Evolutionary conservation across 1,140 invertebrate genomes (phyloP).

Genomic region (Drosophila elegans): DNA sequence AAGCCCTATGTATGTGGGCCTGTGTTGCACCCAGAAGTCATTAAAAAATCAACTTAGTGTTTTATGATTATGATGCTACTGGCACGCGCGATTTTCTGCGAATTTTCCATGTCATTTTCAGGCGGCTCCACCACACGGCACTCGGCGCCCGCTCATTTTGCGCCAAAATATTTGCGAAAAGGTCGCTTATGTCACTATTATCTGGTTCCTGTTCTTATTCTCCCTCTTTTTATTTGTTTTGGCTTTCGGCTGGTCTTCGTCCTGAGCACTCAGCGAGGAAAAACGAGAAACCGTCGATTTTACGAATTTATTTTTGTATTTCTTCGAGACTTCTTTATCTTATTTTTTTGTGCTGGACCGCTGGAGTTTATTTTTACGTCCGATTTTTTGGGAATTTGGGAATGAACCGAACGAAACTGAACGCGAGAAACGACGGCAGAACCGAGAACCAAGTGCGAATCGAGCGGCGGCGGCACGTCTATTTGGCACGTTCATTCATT

Average conservation of each 20-base stretch:
- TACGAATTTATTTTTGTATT: conserved; percentile 45
- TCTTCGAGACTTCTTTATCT: conserved; percentile 28
- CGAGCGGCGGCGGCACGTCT: conserved; percentile 76
- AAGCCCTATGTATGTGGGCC: conserved; percentile 30
- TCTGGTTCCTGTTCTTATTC: conserved; percentile 27
- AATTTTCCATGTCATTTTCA: conserved; percentile 84
- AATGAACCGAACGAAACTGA: conserved; percentile 54
- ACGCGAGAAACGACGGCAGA: conserved; percentile 39
- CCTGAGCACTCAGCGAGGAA: conserved; percentile 13
- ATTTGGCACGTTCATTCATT: conserved; percentile 84
- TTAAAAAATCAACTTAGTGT: conserved; percentile 22
- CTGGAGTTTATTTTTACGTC: conserved; percentile 58
- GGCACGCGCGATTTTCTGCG: conserved; percentile 75
- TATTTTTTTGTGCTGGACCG: conserved; percentile 28
- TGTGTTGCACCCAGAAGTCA: conserved; percentile 7
- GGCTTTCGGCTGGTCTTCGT: conserved; percentile 6
- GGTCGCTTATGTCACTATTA: conserved; percentile 48
- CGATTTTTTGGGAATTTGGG: conserved; percentile 48
- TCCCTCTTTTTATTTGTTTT: conserved; percentile 2
- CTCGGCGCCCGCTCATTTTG: conserved; percentile 59
- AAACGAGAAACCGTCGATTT: conserved; percentile 24
- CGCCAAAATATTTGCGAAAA: conserved; percentile 66
- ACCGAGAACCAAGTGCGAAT: conserved; percentile 62
- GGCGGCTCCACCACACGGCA: conserved; percentile 44
- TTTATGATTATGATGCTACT: conserved; percentile 32